Percentiles rank a stretch among this genome's conserved stretches.
Evolutionary conservation across 1,140 invertebrate species (phyloP).

Genomic region (Littorina saxatilis): DNA sequence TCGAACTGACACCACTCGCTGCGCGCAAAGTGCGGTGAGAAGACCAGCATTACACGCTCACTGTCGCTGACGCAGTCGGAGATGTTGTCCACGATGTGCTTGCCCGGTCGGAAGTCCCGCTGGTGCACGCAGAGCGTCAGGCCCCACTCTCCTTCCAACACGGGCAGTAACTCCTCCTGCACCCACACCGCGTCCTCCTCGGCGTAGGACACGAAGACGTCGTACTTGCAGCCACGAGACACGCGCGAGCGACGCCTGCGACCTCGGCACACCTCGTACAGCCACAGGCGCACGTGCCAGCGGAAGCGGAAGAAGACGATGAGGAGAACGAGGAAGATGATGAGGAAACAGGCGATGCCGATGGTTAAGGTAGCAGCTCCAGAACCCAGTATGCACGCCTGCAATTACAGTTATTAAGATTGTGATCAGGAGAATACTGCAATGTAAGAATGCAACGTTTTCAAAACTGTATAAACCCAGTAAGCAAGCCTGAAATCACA

Average conservation of each 20-base stretch:
- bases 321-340: not conserved
- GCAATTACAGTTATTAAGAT: not conserved
- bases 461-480: too few species aligned
- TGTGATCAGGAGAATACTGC: not conserved
- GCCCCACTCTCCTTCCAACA: conserved; percentile 36
- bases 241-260: not conserved
- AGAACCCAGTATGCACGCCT: conserved; percentile 1
- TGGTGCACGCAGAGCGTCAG: conserved; percentile 59
- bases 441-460: too few species aligned
- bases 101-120: conserved; percentile 56
- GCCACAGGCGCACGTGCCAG: conserved; percentile 20
- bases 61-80: conserved; percentile 49
- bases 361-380: not conserved
- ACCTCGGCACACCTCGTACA: conserved; percentile 1
- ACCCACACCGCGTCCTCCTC: conserved; percentile 46
- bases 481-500: too few species aligned
- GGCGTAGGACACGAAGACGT: conserved; percentile 50
- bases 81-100: conserved; percentile 54
- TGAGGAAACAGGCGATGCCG: not conserved
- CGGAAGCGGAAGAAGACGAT: conserved; percentile 11
- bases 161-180: conserved; percentile 30
- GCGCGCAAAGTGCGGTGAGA: conserved; percentile 56
- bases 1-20: conserved; percentile 62
- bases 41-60: conserved; percentile 46
- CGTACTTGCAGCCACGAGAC: conserved; percentile 37